Evolutionary conservation across 2,888 invertebrate genomes (phyloP).

Genomic region (Lasioglossum vierecki): DNA sequence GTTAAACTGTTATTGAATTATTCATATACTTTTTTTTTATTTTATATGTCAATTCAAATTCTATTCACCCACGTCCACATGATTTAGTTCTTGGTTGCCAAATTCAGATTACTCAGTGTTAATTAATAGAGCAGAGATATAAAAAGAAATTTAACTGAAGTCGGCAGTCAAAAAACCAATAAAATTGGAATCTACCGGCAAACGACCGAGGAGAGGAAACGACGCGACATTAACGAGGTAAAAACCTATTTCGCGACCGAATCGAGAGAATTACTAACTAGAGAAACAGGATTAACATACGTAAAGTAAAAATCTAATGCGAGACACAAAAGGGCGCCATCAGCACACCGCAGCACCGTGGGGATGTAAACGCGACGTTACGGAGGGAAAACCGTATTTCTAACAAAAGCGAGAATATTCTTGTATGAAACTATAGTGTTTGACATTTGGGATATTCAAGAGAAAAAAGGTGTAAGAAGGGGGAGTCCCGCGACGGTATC

Average conservation of each 20-base stretch:
- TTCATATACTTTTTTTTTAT: not conserved
- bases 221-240: not conserved
- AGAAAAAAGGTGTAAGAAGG: slow-evolving; percentile 52
- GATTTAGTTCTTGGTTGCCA: not conserved
- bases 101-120: not conserved
- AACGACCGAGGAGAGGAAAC: not conserved
- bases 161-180: not conserved
- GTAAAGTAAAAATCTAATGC: not conserved
- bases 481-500: slow-evolving; percentile 54
- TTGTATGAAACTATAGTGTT: not conserved
- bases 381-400: not conserved
- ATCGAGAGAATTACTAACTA: not conserved
- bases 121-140: not conserved
- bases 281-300: not conserved
- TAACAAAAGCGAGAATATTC: not conserved
- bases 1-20: not conserved
- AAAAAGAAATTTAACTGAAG: no score
- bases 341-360: not conserved
- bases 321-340: not conserved
- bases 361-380: not conserved
- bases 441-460: not conserved
- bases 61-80: not conserved
- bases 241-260: not conserved
- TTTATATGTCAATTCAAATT: not conserved
- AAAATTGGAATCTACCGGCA: not conserved